Percentiles rank a stretch among this genome's conserved stretches.
Evolutionary conservation across 35 echinoderm and acorn worm genomes (phyloP).

Genomic region (Lytechinus pictus): DNA sequence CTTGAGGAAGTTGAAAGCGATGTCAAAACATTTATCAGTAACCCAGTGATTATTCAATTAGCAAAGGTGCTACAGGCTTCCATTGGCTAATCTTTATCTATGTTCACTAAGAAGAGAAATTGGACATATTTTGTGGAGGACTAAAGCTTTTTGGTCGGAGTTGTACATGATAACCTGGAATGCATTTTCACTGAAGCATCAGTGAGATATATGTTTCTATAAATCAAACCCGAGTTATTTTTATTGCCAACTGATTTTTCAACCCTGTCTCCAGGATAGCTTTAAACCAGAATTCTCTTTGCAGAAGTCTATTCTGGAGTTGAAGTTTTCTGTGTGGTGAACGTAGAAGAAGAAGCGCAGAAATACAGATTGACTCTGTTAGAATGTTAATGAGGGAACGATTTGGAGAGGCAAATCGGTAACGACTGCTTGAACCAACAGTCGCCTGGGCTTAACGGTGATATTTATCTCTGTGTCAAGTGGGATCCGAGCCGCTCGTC

Average conservation of each 20-base stretch:
- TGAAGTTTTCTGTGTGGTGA: neutral
- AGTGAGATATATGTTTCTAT: neutral
- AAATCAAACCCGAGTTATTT: neutral
- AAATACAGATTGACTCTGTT: neutral
- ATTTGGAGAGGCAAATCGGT: slow-evolving; percentile 17
- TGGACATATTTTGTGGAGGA: too few relatives aligned
- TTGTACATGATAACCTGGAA: neutral
- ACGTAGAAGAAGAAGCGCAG: neutral
- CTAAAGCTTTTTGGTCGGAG: too few relatives aligned
- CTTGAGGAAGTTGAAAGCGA: neutral
- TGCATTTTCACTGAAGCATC: neutral
- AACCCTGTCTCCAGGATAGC: neutral
- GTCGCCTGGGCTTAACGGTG: neutral
- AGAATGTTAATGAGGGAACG: slow-evolving; percentile 2
- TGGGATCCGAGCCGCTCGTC: neutral
- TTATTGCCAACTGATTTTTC: neutral
- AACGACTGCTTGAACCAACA: slow-evolving; percentile 2
- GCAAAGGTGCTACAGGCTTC: neutral
- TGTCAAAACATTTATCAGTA: neutral
- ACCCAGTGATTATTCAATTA: neutral
- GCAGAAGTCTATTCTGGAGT: neutral
- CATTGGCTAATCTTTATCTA: neutral
- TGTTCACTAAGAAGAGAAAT: neutral
- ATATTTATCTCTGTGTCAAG: slow-evolving; percentile 12
- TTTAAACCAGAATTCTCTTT: neutral